Conservation (phyloP, 53 echinoderm and acorn worm genomes). For the Apostichopus leukothele region DNA sequence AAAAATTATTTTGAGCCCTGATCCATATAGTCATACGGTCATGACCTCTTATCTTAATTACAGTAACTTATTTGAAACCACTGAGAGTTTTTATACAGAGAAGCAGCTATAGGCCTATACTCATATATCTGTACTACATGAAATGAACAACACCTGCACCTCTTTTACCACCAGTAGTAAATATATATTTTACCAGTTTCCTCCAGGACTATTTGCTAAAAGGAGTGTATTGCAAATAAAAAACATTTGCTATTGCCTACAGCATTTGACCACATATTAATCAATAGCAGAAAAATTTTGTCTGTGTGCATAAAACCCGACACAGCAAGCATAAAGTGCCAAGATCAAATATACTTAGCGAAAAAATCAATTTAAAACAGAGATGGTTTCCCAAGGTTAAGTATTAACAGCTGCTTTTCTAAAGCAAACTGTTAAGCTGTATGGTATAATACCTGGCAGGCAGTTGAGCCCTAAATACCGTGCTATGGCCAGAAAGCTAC, state of each 20-base stretch:
- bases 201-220: not conserved
- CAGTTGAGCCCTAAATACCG: not conserved
- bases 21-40: too few species aligned
- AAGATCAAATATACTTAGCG: not conserved
- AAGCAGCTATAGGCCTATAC: too few species aligned
- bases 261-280: not conserved
- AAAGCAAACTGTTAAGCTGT: slow-evolving; percentile 11
- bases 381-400: slow-evolving; percentile 35
- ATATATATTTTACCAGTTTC: not conserved
- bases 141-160: too few species aligned
- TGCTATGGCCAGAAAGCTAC: not conserved
- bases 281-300: not conserved
- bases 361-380: slow-evolving; percentile 33
- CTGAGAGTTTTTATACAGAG: too few species aligned
- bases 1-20: too few species aligned
- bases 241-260: not conserved
- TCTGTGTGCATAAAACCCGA: not conserved
- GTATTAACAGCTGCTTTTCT: slow-evolving; percentile 28
- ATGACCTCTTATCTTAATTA: too few species aligned
- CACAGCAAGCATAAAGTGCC: not conserved
- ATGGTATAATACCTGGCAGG: not conserved
- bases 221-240: not conserved
- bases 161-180: too few species aligned
- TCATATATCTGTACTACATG: too few species aligned
- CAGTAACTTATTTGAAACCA: too few species aligned